These are phyloP conservation scores for Rugalucina vietnamica DNA, from an alignment of 2,888 invertebrate species.

Conservation along the genomic window DNA sequence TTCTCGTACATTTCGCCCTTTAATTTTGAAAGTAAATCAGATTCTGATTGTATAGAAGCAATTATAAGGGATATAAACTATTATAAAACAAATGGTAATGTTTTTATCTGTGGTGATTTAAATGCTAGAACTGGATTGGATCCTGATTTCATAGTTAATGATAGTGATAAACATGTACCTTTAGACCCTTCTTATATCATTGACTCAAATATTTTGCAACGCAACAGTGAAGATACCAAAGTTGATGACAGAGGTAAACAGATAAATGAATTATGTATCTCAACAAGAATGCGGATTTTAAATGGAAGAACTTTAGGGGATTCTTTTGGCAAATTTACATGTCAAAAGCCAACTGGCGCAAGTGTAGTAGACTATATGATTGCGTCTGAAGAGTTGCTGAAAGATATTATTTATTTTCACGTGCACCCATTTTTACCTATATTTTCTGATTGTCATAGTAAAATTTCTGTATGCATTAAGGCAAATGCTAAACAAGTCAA, in stretches of 20 bases:
- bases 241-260: background rate
- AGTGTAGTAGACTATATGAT: background rate
- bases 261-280: background rate
- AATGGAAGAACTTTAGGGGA: background rate
- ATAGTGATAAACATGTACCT: background rate
- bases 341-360: background rate
- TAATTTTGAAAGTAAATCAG: background rate
- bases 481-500: background rate
- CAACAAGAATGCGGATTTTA: background rate
- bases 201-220: background rate
- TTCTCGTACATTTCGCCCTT: background rate
- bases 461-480: background rate
- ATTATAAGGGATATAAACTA: background rate
- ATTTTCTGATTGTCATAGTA: background rate
- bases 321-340: background rate
- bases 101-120: background rate
- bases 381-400: background rate
- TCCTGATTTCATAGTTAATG: background rate
- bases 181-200: background rate
- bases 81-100: background rate
- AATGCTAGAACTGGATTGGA: background rate
- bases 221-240: background rate
- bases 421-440: background rate
- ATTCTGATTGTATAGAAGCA: background rate
- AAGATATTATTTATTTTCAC: background rate